These are phyloP conservation scores for Hedychridium roseum DNA, from an alignment of 2,888 invertebrate genomes.

Conservation along the genomic window DNA sequence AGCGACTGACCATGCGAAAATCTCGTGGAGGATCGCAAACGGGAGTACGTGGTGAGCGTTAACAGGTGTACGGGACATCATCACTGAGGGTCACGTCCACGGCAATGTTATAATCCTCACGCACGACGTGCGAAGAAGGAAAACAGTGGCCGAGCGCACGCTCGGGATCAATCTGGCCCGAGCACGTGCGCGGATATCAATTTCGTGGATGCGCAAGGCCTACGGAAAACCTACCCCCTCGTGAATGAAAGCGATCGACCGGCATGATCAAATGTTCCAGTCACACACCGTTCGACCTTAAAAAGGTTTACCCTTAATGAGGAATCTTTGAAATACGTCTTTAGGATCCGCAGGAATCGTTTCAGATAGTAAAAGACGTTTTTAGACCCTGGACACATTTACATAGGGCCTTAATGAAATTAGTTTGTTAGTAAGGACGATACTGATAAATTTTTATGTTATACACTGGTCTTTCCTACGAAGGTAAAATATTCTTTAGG, in stretches of 20 bases:
- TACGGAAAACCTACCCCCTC: slow-evolving; percentile 7
- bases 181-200: slow-evolving; percentile 43
- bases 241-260: not conserved
- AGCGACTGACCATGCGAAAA: slow-evolving; percentile 19
- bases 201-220: slow-evolving; percentile 27
- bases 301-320: too few relatives aligned
- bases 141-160: slow-evolving; percentile 38
- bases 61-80: slow-evolving; percentile 13
- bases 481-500: not conserved
- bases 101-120: slow-evolving; percentile 21
- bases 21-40: too few relatives aligned
- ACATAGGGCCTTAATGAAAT: not conserved
- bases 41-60: slow-evolving; percentile 31
- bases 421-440: not conserved
- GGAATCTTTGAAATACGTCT: not conserved
- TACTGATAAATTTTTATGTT: not conserved
- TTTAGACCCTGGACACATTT: not conserved
- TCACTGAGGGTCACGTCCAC: slow-evolving; percentile 15
- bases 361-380: not conserved
- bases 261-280: not conserved
- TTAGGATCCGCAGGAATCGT: not conserved
- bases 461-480: not conserved
- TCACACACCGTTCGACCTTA: too few relatives aligned
- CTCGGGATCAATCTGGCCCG: slow-evolving; percentile 39
- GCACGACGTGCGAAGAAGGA: slow-evolving; percentile 32